Evolutionary conservation across 2,888 invertebrate genomes (phyloP).

Genomic region (Sminthurinus aureus): DNA sequence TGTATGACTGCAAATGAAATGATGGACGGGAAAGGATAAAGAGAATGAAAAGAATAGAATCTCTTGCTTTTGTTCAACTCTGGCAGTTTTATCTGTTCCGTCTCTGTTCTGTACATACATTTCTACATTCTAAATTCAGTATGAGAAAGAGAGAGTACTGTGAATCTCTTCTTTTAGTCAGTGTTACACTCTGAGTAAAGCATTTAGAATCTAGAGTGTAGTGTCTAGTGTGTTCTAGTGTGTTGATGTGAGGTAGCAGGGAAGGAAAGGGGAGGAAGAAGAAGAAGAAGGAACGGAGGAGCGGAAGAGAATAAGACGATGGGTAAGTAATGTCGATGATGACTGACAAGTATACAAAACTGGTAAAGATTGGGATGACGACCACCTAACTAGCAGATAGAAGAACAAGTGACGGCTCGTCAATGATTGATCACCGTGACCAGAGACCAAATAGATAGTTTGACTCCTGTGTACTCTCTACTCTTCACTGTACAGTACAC

Average conservation of each 20-base stretch:
- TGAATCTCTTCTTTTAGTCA: neutral
- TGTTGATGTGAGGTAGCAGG: slow-evolving; percentile 27
- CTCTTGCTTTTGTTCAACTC: slow-evolving; percentile 21
- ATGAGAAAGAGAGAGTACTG: no score
- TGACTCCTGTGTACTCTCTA: neutral
- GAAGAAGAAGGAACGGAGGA: slow-evolving; percentile 27
- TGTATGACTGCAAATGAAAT: neutral
- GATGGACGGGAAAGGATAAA: slow-evolving; percentile 11
- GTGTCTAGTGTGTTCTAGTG: neutral
- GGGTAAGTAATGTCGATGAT: slow-evolving; percentile 49
- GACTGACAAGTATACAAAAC: slow-evolving; percentile 52
- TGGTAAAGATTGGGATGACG: slow-evolving; percentile 33
- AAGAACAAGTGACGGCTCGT: slow-evolving; percentile 27
- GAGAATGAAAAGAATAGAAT: neutral
- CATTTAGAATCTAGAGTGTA: neutral
- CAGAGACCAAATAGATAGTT: slow-evolving; percentile 9
- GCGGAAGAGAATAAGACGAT: neutral
- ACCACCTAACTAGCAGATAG: slow-evolving; percentile 42
- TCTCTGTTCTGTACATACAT: neutral
- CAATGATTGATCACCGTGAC: slow-evolving; percentile 49
- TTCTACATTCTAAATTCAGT: neutral
- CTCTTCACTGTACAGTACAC: no score
- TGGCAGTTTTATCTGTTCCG: neutral
- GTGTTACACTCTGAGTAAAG: neutral
- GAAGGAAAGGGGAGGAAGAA: slow-evolving; percentile 14